These are phyloP conservation scores for Oceanodroma tethys DNA, from an alignment of 2,113 vertebrate genomes.

Conservation along the genomic window DNA sequence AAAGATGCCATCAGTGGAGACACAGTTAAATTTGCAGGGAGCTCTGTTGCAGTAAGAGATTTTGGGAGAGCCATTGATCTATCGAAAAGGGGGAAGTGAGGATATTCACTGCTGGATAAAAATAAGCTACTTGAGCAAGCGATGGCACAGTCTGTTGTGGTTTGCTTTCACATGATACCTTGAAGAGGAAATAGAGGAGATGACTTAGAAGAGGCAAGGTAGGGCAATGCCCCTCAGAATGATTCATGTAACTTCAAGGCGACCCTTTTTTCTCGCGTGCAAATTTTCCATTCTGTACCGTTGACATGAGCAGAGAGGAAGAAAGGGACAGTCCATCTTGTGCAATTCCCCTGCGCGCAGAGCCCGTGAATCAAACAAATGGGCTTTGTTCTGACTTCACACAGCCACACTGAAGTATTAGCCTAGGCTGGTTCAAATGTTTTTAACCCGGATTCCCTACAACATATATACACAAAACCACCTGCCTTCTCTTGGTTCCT, in stretches of 20 bases:
- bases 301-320: neutral
- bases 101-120: slow-evolving; percentile 51
- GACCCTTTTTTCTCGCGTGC: neutral
- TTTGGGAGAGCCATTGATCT: slow-evolving; percentile 36
- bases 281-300: neutral
- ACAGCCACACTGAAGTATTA: neutral
- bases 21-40: neutral
- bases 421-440: neutral
- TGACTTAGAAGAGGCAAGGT: slow-evolving; percentile 56
- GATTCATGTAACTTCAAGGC: slow-evolving; percentile 3
- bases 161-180: slow-evolving; percentile 61
- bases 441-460: neutral
- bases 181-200: slow-evolving; percentile 57
- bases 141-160: slow-evolving; percentile 55
- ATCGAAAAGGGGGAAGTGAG: slow-evolving; percentile 59
- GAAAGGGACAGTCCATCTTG: neutral
- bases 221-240: slow-evolving; percentile 23
- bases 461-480: neutral
- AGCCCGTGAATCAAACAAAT: neutral
- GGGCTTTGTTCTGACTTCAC: neutral
- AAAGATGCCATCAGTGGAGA: neutral
- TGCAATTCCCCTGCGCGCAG: neutral
- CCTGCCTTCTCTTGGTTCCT: neutral
- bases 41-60: neutral
- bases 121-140: slow-evolving; percentile 69